A percentile compares a stretch with the other conserved stretches of the same genome.
Evolutionary conservation across 2,113 vertebrate species (phyloP).

Genomic region (Petaurus breviceps): DNA sequence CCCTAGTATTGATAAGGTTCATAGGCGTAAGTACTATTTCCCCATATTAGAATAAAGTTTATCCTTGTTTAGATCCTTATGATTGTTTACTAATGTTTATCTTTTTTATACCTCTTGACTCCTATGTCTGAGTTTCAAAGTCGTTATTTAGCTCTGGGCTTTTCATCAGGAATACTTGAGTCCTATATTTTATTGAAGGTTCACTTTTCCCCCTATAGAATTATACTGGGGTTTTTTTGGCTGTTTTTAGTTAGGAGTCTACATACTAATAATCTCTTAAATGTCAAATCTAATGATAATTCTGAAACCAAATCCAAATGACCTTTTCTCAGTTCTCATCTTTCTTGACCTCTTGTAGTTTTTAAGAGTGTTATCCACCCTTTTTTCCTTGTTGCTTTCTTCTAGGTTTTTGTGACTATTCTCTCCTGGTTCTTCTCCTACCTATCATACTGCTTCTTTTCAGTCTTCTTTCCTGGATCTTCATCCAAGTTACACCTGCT

Average conservation of each 20-base stretch:
- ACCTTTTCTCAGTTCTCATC: neutral
- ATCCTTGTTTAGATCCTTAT: neutral
- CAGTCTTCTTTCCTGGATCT: neutral
- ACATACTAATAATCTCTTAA: neutral
- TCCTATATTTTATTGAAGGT: neutral
- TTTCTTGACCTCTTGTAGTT: neutral
- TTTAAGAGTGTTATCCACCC: neutral
- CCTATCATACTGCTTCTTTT: neutral
- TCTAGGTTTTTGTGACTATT: too few relatives aligned
- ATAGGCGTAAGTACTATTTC: neutral
- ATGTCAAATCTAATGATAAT: neutral
- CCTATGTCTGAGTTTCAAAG: neutral
- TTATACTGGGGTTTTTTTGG: neutral
- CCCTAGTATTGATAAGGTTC: neutral
- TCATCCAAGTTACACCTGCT: neutral
- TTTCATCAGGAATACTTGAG: neutral
- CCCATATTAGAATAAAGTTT: neutral
- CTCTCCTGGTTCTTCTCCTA: neutral
- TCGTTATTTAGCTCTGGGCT: neutral
- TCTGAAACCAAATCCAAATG: neutral
- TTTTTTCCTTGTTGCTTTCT: neutral
- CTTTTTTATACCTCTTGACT: neutral
- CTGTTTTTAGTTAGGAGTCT: neutral
- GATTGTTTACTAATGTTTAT: neutral
- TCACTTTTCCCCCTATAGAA: neutral